These are phyloP conservation scores for Perca fluviatilis DNA, from an alignment of 2,113 vertebrate genomes.

Conservation along the genomic window DNA sequence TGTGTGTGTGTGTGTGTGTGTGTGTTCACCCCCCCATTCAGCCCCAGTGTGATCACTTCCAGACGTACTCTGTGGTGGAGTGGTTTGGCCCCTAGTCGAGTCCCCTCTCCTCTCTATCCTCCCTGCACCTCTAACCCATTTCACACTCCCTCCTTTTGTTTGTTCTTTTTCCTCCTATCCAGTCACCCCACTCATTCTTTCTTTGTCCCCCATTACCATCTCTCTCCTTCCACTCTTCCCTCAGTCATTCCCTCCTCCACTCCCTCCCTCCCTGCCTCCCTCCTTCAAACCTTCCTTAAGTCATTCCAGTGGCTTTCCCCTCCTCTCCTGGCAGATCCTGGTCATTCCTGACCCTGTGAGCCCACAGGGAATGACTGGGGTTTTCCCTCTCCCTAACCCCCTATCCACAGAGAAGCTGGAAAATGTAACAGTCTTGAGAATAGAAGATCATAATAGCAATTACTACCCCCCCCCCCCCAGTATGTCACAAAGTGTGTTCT, in stretches of 20 bases:
- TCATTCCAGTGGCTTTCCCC: conserved; percentile 53
- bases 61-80: conserved; percentile 59
- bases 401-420: conserved; percentile 37
- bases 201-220: conserved; percentile 7
- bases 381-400: conserved; percentile 53
- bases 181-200: conserved; percentile 8
- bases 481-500: neutral
- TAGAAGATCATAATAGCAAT: conserved; percentile 5
- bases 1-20: conserved; percentile 20
- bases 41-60: conserved; percentile 71
- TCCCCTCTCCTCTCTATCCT: conserved; percentile 33
- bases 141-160: conserved; percentile 31
- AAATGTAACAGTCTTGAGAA: conserved; percentile 35
- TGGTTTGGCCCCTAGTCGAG: conserved; percentile 45
- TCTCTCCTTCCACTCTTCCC: conserved; percentile 10
- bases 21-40: conserved; percentile 36
- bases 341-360: conserved; percentile 78
- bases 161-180: conserved; percentile 15
- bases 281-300: conserved; percentile 6
- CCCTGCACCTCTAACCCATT: conserved; percentile 17
- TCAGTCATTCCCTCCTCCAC: conserved; percentile 19
- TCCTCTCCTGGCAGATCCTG: conserved; percentile 69
- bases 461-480: neutral
- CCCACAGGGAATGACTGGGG: conserved; percentile 63
- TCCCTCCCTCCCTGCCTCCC: conserved; percentile 1